A percentile compares a stretch with the other conserved stretches of the same genome.
These are phyloP conservation scores for Diacarnus erythraeanus DNA, from an alignment of 37 sponge, comb jelly and placozoan genomes.

Conservation along the genomic window DNA sequence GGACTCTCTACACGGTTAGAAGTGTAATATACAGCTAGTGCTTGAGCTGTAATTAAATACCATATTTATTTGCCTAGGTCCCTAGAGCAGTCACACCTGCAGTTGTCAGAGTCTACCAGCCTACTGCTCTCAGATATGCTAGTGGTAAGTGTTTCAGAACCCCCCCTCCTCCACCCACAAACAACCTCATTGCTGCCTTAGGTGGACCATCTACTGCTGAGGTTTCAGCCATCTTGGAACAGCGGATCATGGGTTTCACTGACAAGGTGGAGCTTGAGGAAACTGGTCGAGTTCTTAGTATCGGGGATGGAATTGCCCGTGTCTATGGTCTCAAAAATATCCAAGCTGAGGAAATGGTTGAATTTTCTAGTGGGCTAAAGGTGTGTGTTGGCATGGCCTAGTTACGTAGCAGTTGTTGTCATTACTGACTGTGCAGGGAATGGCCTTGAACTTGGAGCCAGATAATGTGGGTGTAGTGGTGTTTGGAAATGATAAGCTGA, in stretches of 20 bases:
- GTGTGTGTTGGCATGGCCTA: too few relatives aligned
- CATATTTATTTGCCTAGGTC: constrained; percentile 18
- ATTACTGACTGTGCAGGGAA: constrained; percentile 63
- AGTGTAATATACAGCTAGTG: neutral
- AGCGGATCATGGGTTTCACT: constrained; percentile 86
- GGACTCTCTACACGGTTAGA: constrained; percentile 20
- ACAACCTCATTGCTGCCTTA: neutral
- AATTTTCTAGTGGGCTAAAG: constrained; percentile 95
- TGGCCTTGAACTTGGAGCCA: constrained; percentile 98
- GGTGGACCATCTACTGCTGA: constrained; percentile 77
- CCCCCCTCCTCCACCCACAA: neutral
- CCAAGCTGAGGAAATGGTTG: constrained; percentile 99
- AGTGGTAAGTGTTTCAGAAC: constrained; percentile 25
- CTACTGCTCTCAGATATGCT: constrained; percentile 28
- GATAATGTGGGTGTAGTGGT: constrained; percentile 99
- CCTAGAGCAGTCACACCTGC: constrained; percentile 9
- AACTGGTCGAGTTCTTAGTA: constrained; percentile 96
- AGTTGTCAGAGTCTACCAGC: neutral
- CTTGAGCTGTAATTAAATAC: too few relatives aligned
- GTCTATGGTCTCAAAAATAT: constrained; percentile 99
- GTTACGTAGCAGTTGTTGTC: neutral
- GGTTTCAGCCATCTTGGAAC: constrained; percentile 93
- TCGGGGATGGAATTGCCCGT: constrained; percentile 99
- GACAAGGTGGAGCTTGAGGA: constrained; percentile 92
- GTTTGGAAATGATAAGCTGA: constrained; percentile 98